Base-by-base conservation (phyloP, 1,140 invertebrate genomes). In the Steinernema feltiae region DNA sequence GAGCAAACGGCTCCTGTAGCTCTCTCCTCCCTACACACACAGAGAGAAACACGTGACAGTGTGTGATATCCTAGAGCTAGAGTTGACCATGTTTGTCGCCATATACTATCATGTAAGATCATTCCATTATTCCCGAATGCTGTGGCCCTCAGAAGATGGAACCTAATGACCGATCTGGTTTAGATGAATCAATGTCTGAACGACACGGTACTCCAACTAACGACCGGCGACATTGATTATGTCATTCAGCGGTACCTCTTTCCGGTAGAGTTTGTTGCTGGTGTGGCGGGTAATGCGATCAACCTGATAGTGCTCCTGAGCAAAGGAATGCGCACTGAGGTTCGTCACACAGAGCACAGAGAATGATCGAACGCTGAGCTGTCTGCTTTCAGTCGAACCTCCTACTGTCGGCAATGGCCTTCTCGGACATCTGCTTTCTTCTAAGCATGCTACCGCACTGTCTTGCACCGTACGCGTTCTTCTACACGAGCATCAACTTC, bases 391-490 rank as follows among this genome's bases (percentile, higher is more conserved):
- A 83, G 80, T 81, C 82, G 27, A 82, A 82, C 70, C 82, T 71
- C 21, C 71, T 82, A 35, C 81, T 82, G 17, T 82, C 82, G 21
- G 82, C 82, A 48, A 82, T 82, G 82, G 82, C 82, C 21, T 81
- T 82, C 48, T 81, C 82, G 32, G 82, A 82, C 69, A 72, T 82
- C 32, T 79, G 74, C 32, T 84, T 82, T 63, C 82, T 82, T 17
- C 69, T 82, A 24, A 82, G 82, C 71, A 78, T 82, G 75, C 75
- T 82, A 21, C 82, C 82, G 17, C 71, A 75, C 63, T 82, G 82
- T n/a, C 70, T 82, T 30, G 82, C 75, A 31, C 80, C 82, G 24
- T 82, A 84, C 73, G 71, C 77, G 18, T 15, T 81, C 7, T 84
- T 82, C 73, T 84, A 82, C 69, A 76, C 35, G 27, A 83, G 74